Evolutionary conservation across 2,797 vertebrate genomes (phyloP).

Genomic region (Euthynnus affinis): DNA sequence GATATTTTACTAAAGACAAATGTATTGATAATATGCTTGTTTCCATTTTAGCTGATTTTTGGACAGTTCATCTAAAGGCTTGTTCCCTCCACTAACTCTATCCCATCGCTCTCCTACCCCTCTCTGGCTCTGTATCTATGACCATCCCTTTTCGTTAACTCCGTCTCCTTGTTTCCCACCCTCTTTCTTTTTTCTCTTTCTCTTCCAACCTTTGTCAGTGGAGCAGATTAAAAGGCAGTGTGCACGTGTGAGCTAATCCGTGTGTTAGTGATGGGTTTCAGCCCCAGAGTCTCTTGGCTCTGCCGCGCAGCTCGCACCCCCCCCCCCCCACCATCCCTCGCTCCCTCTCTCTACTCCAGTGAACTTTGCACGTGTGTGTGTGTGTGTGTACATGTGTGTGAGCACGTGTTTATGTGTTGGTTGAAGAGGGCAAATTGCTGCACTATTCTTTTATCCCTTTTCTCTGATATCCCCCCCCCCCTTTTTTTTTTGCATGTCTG

Average conservation of each 20-base stretch:
- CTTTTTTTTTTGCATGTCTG: neutral
- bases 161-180: constrained; percentile 39
- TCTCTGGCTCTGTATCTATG: constrained; percentile 10
- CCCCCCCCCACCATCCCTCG: constrained; percentile 1
- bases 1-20: neutral
- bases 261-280: constrained; percentile 80
- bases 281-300: constrained; percentile 70
- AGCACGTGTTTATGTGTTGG: constrained; percentile 54
- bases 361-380: constrained; percentile 56
- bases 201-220: constrained; percentile 67
- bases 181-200: constrained; percentile 35
- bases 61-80: constrained; percentile 13
- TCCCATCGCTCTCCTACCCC: neutral
- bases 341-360: constrained; percentile 35
- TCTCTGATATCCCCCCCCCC: neutral
- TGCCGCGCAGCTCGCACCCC: constrained; percentile 53
- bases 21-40: constrained; percentile 14
- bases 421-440: constrained; percentile 39
- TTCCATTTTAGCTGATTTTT: constrained; percentile 2
- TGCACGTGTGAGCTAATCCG: constrained; percentile 87
- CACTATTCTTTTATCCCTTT: constrained; percentile 42
- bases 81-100: neutral
- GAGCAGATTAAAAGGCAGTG: constrained; percentile 84
- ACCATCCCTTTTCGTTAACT: constrained; percentile 20
- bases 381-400: constrained; percentile 30